Percentiles rank a stretch among this genome's conserved stretches.
phyloP scores from a whole-genome alignment of 1,140 invertebrate genomes.

The Diabrotica virgifera region DNA sequence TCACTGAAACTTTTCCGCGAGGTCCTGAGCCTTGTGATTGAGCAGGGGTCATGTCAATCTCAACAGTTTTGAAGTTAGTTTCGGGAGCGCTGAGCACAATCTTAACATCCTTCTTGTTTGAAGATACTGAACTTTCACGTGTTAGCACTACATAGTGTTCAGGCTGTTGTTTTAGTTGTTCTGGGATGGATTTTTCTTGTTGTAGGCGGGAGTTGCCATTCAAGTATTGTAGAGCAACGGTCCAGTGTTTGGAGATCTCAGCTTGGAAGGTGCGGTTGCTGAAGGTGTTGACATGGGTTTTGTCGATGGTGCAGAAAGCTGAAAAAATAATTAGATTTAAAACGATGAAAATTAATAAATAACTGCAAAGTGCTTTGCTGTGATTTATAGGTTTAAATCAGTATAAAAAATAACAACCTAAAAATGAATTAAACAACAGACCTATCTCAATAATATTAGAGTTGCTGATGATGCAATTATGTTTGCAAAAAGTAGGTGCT shows the following conservation, averaged over 20 bases:
- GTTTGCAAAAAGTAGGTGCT: too few relatives aligned
- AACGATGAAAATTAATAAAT: background rate
- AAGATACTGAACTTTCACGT: slow-evolving; percentile 36
- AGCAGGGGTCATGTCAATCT: slow-evolving; percentile 41
- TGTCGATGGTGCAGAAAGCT: slow-evolving; percentile 62
- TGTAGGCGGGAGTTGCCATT: slow-evolving; percentile 40
- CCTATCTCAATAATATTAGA: too few relatives aligned
- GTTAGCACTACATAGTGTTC: slow-evolving; percentile 46
- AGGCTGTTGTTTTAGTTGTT: slow-evolving; percentile 44
- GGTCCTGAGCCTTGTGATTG: slow-evolving; percentile 9
- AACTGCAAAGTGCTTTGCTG: too few relatives aligned
- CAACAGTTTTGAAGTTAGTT: slow-evolving; percentile 34
- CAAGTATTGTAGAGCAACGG: slow-evolving; percentile 57
- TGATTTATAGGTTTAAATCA: too few relatives aligned
- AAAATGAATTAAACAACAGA: too few relatives aligned
- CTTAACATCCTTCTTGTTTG: slow-evolving; percentile 49
- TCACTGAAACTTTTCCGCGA: slow-evolving; percentile 40
- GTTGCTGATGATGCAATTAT: too few relatives aligned
- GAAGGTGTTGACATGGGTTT: slow-evolving; percentile 57
- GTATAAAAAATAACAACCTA: too few relatives aligned
- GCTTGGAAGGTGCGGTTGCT: slow-evolving; percentile 58
- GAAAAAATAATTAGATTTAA: slow-evolving; percentile 40
- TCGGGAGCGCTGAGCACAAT: slow-evolving; percentile 33
- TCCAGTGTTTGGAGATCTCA: slow-evolving; percentile 52
- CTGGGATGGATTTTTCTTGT: slow-evolving; percentile 33